Base-by-base conservation (phyloP, 64 coral and sea anemone species). In the Dendronephthya gigantea region DNA sequence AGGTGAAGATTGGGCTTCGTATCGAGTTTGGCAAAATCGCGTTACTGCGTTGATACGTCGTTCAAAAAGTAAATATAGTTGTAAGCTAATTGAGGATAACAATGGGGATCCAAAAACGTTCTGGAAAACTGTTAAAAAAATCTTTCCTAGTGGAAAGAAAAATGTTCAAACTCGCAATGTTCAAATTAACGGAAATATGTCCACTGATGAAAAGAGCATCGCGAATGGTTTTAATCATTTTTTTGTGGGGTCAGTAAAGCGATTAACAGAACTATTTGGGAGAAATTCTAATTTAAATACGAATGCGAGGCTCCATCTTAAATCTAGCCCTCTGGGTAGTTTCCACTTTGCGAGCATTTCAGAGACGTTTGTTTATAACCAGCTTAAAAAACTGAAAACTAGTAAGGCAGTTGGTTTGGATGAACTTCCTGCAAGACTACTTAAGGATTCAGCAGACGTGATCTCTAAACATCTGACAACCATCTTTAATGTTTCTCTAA, bases 91-190 rank as follows among this genome's bases (percentile, higher is more conserved):
- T 27, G 84, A 65, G 22, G 58, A 86, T 17, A 68, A 86, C 58
- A 86, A 22, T 66, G 33, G 56, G 37, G 55, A 86, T 35, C 23
- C 33, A 56, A 86, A 86, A 59, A 52, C 50, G 1, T 52, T 52
- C 30, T 86, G 48, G 84, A 86, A 86, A 86, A 62, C 50, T 37
- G 28, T 86, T 14, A 90, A 84, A 39, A 90, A 74, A 72, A 84
- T 90, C 37, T 16, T 90, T 28, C 55, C 82, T 23, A 82, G 88
- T 47, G 82, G 84, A 39, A 39, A 81, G 51, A 84, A 84, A 45
- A 55, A 39, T 49, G 41, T 68, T 45, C 83, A 51, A 68, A n/a
- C 88, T 0, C 39, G 0, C 25, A 65, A 30, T 50, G 68, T 79
- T 39, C 66, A 76, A 85, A 85, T 70, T 9, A 43, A 86, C 69